These are phyloP conservation scores for Stichodactyla mertensii DNA, from an alignment of 64 coral and sea anemone species.

Conservation along the genomic window DNA sequence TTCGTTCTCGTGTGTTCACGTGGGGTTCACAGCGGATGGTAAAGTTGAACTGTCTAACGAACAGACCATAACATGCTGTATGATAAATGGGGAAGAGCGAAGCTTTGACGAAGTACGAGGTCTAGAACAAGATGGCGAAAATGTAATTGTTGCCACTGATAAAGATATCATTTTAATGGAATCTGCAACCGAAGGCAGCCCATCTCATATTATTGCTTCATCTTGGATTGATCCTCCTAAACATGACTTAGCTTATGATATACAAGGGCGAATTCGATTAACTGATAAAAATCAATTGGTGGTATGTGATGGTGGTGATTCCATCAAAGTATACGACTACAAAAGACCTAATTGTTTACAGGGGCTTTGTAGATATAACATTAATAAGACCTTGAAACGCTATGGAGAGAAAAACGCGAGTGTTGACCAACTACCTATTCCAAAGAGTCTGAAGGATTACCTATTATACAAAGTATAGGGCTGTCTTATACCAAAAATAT, in stretches of 20 bases:
- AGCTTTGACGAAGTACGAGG: constrained; percentile 1
- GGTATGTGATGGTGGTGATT: constrained; percentile 39
- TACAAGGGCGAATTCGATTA: constrained; percentile 23
- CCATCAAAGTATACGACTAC: constrained; percentile 32
- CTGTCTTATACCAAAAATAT: too few relatives aligned
- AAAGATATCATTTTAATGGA: constrained; percentile 55
- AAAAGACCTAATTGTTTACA: constrained; percentile 4
- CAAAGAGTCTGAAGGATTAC: neutral
- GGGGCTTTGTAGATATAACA: neutral
- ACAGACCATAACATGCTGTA: constrained; percentile 51
- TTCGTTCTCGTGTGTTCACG: constrained; percentile 6
- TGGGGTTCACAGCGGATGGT: constrained; percentile 17
- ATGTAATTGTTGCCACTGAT: constrained; percentile 52
- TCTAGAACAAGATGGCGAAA: constrained; percentile 62
- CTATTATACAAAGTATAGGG: constrained; percentile 3
- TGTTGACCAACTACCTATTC: neutral
- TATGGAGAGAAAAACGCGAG: neutral
- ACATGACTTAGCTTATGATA: too few relatives aligned
- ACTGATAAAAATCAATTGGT: constrained; percentile 57
- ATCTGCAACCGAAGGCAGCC: constrained; percentile 38
- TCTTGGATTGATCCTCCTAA: neutral
- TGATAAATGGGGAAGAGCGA: constrained; percentile 48
- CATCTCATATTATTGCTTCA: constrained; percentile 55
- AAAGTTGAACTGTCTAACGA: constrained; percentile 29
- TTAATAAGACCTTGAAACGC: neutral